Percentiles rank a stretch among this genome's conserved stretches.
Conservation (phyloP, 2,888 invertebrate species). For the Leptothorax acervorum region DNA sequence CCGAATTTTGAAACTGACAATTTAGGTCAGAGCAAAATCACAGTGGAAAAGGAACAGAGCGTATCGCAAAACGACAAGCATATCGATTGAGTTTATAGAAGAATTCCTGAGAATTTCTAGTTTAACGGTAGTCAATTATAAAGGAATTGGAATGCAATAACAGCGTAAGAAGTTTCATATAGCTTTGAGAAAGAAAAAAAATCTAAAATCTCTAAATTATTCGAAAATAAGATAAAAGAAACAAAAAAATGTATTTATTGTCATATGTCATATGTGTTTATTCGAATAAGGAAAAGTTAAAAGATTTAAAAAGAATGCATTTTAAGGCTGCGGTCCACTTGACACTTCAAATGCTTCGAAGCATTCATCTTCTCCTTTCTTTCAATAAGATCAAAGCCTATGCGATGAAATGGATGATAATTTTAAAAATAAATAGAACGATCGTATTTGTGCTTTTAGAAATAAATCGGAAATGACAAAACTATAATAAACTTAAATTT, state of each 20-base stretch:
- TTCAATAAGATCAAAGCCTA: too few relatives aligned
- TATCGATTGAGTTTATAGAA: conserved; percentile 13
- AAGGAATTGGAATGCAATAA: neutral
- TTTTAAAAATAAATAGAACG: too few relatives aligned
- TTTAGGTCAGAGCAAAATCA: conserved; percentile 71
- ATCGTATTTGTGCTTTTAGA: too few relatives aligned
- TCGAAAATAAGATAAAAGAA: neutral
- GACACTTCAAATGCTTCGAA: too few relatives aligned
- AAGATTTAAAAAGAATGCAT: neutral
- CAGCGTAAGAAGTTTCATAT: neutral
- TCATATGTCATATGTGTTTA: too few relatives aligned
- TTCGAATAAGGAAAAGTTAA: too few relatives aligned
- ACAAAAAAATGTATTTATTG: neutral
- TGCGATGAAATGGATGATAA: too few relatives aligned
- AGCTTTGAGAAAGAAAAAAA: neutral
- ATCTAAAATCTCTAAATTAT: neutral
- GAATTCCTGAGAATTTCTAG: conserved; percentile 5
- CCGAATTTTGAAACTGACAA: conserved; percentile 67
- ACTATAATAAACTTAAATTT: too few relatives aligned
- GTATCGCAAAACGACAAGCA: conserved; percentile 42
- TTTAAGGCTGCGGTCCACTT: too few relatives aligned
- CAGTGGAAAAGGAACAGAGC: conserved; percentile 73
- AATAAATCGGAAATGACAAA: too few relatives aligned
- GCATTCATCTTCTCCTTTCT: too few relatives aligned
- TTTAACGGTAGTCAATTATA: neutral